phyloP scores from a whole-genome alignment of 2,113 vertebrate species.

The Mellivora capensis region DNA sequence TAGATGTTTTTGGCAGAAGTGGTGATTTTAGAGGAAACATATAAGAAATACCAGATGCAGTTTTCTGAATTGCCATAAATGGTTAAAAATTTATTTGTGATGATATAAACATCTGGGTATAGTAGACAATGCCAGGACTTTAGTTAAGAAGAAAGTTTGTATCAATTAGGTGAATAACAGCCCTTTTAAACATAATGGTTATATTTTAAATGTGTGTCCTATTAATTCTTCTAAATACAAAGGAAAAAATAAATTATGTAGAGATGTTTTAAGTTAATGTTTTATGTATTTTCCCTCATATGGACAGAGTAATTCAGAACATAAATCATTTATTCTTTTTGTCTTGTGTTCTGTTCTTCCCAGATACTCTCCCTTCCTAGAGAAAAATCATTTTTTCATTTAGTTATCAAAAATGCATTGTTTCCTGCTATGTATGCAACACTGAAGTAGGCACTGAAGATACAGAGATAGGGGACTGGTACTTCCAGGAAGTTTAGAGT shows the following conservation, averaged over 20 bases:
- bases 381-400: background rate
- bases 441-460: background rate
- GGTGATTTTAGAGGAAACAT: conserved; percentile 80
- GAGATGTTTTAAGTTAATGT: background rate
- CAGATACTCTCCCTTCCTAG: background rate
- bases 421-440: background rate
- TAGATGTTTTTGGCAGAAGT: conserved; percentile 82
- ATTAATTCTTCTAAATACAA: conserved; percentile 25
- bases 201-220: conserved; percentile 45
- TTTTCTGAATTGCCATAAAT: conserved; percentile 84
- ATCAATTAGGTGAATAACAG: background rate
- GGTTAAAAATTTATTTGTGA: conserved; percentile 81
- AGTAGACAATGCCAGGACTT: conserved; percentile 71
- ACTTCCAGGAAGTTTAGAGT: background rate
- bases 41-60: conserved; percentile 82
- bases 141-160: conserved; percentile 57
- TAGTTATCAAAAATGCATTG: background rate
- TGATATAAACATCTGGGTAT: conserved; percentile 78
- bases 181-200: conserved; percentile 51
- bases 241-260: background rate
- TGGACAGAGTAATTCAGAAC: conserved; percentile 13
- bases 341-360: background rate
- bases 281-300: background rate
- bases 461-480: background rate
- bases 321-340: conserved; percentile 15